phyloP scores from a whole-genome alignment of 2,113 vertebrate species.

The Gnathonemus echidnorhynchus region DNA sequence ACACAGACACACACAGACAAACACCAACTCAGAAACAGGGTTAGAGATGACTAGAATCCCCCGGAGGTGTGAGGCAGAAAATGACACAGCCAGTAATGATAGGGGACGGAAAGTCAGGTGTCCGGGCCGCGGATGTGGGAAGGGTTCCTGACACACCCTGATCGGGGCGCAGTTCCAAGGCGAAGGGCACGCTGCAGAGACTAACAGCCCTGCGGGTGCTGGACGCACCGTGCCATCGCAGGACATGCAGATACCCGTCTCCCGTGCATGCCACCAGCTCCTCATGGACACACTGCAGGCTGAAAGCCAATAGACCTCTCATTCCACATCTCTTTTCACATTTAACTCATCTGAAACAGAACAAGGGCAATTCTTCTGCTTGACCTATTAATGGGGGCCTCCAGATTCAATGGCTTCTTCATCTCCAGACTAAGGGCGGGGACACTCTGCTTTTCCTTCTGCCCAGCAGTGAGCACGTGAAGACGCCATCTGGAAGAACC shows the following conservation, averaged over 20 bases:
- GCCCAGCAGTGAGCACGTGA: slow-evolving; percentile 78
- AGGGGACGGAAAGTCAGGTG: background rate
- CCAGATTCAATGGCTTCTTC: slow-evolving; percentile 87
- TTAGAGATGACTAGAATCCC: background rate
- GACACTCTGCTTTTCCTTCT: slow-evolving; percentile 92
- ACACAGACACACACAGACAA: background rate
- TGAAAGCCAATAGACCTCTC: slow-evolving; percentile 33
- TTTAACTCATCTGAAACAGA: background rate
- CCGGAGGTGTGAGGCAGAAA: background rate
- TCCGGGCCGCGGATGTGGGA: too few relatives aligned
- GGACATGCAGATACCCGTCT: slow-evolving; percentile 86
- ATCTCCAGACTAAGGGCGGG: slow-evolving; percentile 84
- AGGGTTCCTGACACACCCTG: slow-evolving; percentile 61
- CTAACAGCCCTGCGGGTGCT: slow-evolving; percentile 88
- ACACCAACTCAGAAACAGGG: background rate
- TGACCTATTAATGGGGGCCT: slow-evolving; percentile 84
- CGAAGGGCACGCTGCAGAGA: slow-evolving; percentile 86
- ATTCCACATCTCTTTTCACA: background rate
- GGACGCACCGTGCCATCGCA: slow-evolving; percentile 88
- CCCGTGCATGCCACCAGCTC: slow-evolving; percentile 85
- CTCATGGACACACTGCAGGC: slow-evolving; percentile 84
- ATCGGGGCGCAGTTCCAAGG: slow-evolving; percentile 86
- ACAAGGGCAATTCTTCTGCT: background rate
- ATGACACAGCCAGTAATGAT: background rate
- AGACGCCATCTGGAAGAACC: slow-evolving; percentile 72